Conservation (phyloP, 2,797 vertebrate genomes). For the Iguana delicatissima region DNA sequence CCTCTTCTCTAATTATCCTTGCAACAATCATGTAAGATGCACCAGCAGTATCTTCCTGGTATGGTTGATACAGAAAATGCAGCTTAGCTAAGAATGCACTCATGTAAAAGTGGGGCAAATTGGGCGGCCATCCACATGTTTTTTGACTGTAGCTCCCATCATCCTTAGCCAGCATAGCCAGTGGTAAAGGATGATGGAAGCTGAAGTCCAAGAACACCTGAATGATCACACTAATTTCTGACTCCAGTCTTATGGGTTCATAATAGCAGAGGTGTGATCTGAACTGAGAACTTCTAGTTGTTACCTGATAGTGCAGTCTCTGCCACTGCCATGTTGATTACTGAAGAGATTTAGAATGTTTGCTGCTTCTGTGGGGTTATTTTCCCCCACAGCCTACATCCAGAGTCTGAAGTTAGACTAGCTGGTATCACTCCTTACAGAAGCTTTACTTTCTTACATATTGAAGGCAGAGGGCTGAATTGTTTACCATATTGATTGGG, state of each 20-base stretch:
- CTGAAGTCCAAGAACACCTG: no score
- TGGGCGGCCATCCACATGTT: no score
- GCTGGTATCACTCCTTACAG: not conserved
- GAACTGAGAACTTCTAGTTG: not conserved
- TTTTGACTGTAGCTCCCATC: no score
- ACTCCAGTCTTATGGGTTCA: not conserved
- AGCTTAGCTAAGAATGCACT: not conserved
- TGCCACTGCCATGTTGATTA: not conserved
- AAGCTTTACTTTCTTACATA: not conserved
- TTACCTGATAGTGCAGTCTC: not conserved
- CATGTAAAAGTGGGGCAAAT: no score
- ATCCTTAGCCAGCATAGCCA: no score
- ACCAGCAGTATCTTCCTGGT: not conserved
- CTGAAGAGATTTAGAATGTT: no score
- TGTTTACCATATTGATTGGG: not conserved
- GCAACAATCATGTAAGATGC: not conserved
- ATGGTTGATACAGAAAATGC: no score
- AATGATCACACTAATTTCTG: no score
- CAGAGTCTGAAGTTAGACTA: not conserved
- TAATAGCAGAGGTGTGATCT: not conserved
- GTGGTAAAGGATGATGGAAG: no score
- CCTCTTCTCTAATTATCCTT: not conserved
- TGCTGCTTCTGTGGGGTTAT: not conserved
- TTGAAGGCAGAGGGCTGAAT: not conserved
- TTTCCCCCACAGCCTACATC: no score